Percentiles rank a stretch among this genome's conserved stretches.
phyloP scores from a whole-genome alignment of 2,888 invertebrate genomes.

The Apamea crenata region DNA sequence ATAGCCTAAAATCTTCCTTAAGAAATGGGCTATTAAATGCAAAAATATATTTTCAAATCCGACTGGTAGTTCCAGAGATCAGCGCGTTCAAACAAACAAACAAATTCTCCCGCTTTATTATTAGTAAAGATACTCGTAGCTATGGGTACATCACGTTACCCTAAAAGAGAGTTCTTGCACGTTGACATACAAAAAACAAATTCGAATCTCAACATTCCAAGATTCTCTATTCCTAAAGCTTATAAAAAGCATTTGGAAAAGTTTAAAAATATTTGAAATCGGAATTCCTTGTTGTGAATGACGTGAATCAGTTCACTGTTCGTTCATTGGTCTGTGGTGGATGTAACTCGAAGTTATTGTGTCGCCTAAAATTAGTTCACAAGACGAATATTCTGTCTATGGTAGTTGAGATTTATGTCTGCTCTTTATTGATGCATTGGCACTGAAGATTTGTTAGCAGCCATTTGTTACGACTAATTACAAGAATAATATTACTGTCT shows the following conservation, averaged over 20 bases:
- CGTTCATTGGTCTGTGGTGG: slow-evolving; percentile 19
- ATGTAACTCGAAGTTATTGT: slow-evolving; percentile 42
- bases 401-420: slow-evolving; percentile 21
- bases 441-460: slow-evolving; percentile 10
- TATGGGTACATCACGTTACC: neutral
- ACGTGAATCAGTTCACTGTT: slow-evolving; percentile 22
- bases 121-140: neutral
- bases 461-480: slow-evolving; percentile 10
- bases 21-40: too few relatives aligned
- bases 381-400: slow-evolving; percentile 43
- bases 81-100: neutral
- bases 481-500: neutral
- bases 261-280: slow-evolving; percentile 17
- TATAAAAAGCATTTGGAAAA: neutral
- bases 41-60: neutral
- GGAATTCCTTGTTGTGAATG: neutral
- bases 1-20: too few relatives aligned
- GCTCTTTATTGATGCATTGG: slow-evolving; percentile 35
- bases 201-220: neutral
- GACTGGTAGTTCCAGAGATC: neutral
- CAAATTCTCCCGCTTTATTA: neutral
- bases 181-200: neutral
- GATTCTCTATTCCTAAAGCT: neutral
- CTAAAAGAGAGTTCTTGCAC: neutral
- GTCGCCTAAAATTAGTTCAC: slow-evolving; percentile 54